Evolutionary conservation across 2,888 invertebrate genomes (phyloP), one percentile per base, ranked within the genome.

Genomic region (Cerceris rybyensis): DNA sequence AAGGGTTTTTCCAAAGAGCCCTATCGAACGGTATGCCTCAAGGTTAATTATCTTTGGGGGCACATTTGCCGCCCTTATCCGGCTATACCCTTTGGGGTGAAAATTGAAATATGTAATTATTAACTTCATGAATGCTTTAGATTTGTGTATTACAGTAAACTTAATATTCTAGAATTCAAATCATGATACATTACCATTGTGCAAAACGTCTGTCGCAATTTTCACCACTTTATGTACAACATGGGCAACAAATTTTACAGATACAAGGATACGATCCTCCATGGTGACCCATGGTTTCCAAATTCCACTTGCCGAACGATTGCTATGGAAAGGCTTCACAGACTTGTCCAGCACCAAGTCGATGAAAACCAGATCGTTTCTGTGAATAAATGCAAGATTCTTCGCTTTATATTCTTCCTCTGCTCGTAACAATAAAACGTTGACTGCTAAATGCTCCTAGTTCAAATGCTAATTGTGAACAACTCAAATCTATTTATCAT

Each of bases 281-380:
- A 85, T 61, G n/a, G 46, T 68, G 4, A 78, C 65, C 9, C 54
- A 49, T 4, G 81, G 77, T 5, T 67, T 70, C 89, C 89, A 89
- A 1, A 88, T 67, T 1, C 76, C 76, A 14, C 69, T 81, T 0
- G 87, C 88, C 4, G 86, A 75, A 0, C 72, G 14, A 8, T 86
- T 78, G 28, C 86, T 84, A 7, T 70, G 67, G 5, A 90, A 81
- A 5, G 78, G 76, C 0, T 72, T 39, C 28, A 90, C 78, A 6
- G 71, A 82, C 52, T 88, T 88, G 64, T 91, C 90, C 7, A 91
- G 79, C 58, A 88, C 87, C 42, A 81, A 7, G 49, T 91, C 91
- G 43, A 90, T 46, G 63, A 86, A 86, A 16, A 88, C 78, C 11
- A 90, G 59, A 13, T 87, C 66, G 42, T 16, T 79, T 17, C 87